phyloP scores from a whole-genome alignment of 2,113 vertebrate genomes.

The Calidris pygmaea region DNA sequence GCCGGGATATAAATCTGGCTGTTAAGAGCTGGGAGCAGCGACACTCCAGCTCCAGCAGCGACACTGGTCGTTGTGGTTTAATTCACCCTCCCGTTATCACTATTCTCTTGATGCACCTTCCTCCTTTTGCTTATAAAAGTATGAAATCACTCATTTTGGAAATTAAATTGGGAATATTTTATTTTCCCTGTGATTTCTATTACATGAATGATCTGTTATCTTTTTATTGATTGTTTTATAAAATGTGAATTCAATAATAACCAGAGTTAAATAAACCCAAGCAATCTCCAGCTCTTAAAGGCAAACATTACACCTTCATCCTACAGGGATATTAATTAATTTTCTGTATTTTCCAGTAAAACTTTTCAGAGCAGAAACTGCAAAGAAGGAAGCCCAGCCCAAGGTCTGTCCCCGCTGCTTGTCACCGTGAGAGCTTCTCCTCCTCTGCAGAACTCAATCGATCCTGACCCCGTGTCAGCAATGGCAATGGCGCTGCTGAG shows the following conservation, averaged over 20 bases:
- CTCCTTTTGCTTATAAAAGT: neutral
- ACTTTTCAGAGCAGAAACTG: neutral
- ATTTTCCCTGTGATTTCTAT: neutral
- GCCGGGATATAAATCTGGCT: neutral
- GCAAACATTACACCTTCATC: neutral
- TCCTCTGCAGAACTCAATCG: neutral
- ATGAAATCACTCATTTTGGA: neutral
- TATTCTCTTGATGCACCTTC: neutral
- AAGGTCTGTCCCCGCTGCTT: neutral
- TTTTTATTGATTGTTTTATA: neutral
- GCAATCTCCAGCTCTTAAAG: neutral
- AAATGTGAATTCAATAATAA: neutral
- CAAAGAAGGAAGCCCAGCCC: neutral
- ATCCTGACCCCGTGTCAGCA: accelerated
- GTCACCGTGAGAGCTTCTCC: accelerated
- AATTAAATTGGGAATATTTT: neutral
- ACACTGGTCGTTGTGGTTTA: accelerated
- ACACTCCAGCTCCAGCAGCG: too few species aligned
- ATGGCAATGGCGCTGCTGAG: neutral
- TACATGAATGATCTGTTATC: too few species aligned
- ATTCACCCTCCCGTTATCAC: accelerated
- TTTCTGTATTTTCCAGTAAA: neutral
- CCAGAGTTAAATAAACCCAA: accelerated
- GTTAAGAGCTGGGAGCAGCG: accelerated
- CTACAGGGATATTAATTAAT: neutral